These are phyloP conservation scores for Cyanoderma ruficeps DNA, from an alignment of 2,113 vertebrate species.

Conservation along the genomic window DNA sequence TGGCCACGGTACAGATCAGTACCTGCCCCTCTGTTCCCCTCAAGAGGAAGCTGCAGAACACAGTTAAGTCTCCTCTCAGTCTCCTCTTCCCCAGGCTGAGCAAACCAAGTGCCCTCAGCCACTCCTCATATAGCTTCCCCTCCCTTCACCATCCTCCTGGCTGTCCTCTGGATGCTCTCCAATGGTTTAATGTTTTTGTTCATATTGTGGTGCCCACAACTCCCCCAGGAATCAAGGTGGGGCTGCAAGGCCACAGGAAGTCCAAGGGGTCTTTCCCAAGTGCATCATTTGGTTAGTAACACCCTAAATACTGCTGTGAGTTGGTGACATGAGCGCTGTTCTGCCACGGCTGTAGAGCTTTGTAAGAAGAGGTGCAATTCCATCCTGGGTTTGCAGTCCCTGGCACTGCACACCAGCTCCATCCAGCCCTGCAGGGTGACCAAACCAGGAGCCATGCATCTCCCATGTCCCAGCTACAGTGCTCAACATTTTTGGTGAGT, in stretches of 20 bases:
- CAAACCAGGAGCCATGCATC: background rate
- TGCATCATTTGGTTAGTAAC: background rate
- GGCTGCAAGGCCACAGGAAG: background rate
- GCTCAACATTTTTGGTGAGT: background rate
- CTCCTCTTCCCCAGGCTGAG: background rate
- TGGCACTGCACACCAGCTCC: background rate
- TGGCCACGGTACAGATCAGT: rapidly evolving
- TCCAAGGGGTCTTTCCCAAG: background rate
- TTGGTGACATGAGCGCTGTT: background rate
- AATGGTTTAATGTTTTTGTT: background rate
- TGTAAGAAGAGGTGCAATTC: background rate
- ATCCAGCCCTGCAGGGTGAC: background rate
- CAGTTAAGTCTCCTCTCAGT: background rate
- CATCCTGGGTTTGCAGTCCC: background rate
- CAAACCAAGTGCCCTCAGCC: background rate
- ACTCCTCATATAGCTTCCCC: background rate
- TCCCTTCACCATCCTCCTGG: background rate
- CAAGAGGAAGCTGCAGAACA: rapidly evolving
- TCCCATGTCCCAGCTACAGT: background rate
- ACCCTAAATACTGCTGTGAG: background rate
- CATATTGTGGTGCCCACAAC: background rate
- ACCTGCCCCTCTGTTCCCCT: background rate
- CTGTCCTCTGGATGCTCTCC: background rate
- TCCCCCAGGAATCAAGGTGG: background rate
- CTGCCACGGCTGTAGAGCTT: background rate